Evolutionary conservation across 2,113 vertebrate species (phyloP).

Genomic region (Orthochromis malagaraziensis): DNA sequence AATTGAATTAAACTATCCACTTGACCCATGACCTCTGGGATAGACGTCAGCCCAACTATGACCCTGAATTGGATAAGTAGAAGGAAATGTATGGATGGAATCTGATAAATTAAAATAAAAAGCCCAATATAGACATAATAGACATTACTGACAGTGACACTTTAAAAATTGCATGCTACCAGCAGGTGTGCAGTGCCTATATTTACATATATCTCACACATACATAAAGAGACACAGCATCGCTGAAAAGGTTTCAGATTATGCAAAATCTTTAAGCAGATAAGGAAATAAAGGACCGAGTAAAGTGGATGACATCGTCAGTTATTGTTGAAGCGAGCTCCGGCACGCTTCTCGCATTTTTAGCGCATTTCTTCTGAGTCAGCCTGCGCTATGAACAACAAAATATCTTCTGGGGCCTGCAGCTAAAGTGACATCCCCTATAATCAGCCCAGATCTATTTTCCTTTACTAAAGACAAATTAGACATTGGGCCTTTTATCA

Average conservation of each 20-base stretch:
- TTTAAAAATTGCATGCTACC: background rate
- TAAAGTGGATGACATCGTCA: background rate
- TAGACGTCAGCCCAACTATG: background rate
- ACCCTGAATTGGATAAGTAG: background rate
- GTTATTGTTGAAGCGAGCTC: background rate
- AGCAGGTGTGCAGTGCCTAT: background rate
- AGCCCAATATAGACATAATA: background rate
- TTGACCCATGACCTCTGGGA: background rate
- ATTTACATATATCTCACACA: background rate
- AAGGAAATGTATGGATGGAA: background rate
- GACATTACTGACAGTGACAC: background rate
- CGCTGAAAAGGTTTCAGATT: background rate
- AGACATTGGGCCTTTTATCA: conserved; percentile 29
- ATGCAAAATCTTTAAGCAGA: background rate
- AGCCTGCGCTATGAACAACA: background rate
- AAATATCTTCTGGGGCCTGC: background rate
- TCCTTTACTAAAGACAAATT: conserved; percentile 12
- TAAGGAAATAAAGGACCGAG: background rate
- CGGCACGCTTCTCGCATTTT: background rate
- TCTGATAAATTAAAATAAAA: background rate
- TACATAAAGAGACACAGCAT: background rate
- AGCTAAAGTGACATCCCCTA: conserved; percentile 4
- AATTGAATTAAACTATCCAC: background rate
- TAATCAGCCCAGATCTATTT: conserved; percentile 26
- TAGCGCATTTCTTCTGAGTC: background rate